Conservation (phyloP, 2,888 invertebrate genomes). For the Morpho deidamia region DNA sequence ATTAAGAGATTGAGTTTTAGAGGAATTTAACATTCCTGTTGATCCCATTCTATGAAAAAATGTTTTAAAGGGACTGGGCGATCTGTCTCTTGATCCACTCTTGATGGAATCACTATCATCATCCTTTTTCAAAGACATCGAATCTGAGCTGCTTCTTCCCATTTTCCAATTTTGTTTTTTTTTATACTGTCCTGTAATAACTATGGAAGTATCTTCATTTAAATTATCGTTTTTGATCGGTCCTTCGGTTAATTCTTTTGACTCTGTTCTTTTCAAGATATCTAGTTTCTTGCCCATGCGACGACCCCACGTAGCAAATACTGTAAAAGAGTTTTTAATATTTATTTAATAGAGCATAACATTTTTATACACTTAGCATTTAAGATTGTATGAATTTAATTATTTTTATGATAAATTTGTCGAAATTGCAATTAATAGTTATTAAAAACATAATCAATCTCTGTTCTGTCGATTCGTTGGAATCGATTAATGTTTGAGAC, state of each 20-base stretch:
- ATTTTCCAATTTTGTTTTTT: conserved; percentile 79
- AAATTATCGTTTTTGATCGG: conserved; percentile 43
- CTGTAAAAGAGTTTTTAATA: conserved; percentile 53
- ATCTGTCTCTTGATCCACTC: conserved; percentile 73
- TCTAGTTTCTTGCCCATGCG: conserved; percentile 88
- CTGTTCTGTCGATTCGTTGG: no score
- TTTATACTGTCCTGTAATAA: conserved; percentile 65
- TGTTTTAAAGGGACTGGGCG: conserved; percentile 83
- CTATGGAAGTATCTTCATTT: conserved; percentile 50
- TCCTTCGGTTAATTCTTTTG: conserved; percentile 74
- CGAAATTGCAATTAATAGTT: background rate
- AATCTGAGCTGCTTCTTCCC: conserved; percentile 74
- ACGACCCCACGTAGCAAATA: conserved; percentile 86
- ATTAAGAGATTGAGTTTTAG: conserved; percentile 67
- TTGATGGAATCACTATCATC: conserved; percentile 68
- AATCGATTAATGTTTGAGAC: background rate
- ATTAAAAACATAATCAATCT: no score
- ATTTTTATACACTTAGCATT: no score
- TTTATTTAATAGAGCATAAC: no score
- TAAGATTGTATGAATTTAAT: no score
- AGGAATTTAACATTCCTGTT: conserved; percentile 84
- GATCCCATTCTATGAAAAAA: conserved; percentile 88
- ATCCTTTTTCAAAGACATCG: conserved; percentile 62
- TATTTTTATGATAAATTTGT: background rate
- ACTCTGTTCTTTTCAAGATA: conserved; percentile 82